These are phyloP conservation scores for Sinhomidia bicolor DNA, from an alignment of 2,888 invertebrate genomes.

Conservation along the genomic window DNA sequence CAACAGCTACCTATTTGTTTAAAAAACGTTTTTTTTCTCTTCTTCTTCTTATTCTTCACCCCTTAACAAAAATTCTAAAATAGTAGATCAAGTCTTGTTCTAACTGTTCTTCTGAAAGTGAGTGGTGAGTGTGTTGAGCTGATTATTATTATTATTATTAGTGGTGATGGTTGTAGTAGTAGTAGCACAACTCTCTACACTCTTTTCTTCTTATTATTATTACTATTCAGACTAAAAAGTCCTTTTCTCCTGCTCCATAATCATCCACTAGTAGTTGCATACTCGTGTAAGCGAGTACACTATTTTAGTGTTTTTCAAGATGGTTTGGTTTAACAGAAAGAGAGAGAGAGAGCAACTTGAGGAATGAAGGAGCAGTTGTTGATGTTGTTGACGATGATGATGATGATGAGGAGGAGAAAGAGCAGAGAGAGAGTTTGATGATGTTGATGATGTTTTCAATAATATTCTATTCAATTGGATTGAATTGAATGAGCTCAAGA, in stretches of 20 bases:
- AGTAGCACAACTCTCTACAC: neutral
- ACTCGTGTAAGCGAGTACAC: conserved; percentile 66
- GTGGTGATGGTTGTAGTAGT: neutral
- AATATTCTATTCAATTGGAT: conserved; percentile 74
- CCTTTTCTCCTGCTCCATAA: conserved; percentile 43
- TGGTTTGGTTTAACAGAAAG: conserved; percentile 65
- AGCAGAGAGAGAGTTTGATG: conserved; percentile 22
- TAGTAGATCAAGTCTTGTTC: conserved; percentile 27
- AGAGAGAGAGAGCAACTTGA: conserved; percentile 74
- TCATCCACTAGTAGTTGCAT: conserved; percentile 37
- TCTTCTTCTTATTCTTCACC: no score
- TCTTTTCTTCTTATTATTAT: conserved; percentile 46
- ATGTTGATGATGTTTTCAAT: conserved; percentile 71
- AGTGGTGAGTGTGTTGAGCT: conserved; percentile 25
- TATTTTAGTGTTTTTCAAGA: conserved; percentile 70
- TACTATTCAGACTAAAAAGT: conserved; percentile 65
- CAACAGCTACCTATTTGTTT: neutral
- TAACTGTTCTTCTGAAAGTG: neutral
- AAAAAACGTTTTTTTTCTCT: neutral
- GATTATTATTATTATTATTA: conserved; percentile 59
- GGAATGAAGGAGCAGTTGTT: conserved; percentile 73
- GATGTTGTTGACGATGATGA: conserved; percentile 59
- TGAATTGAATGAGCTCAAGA: conserved; percentile 73
- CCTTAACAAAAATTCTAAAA: conserved; percentile 35
- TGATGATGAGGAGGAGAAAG: conserved; percentile 12